phyloP scores from a whole-genome alignment of 2,113 vertebrate genomes.

The Condylura cristata region DNA sequence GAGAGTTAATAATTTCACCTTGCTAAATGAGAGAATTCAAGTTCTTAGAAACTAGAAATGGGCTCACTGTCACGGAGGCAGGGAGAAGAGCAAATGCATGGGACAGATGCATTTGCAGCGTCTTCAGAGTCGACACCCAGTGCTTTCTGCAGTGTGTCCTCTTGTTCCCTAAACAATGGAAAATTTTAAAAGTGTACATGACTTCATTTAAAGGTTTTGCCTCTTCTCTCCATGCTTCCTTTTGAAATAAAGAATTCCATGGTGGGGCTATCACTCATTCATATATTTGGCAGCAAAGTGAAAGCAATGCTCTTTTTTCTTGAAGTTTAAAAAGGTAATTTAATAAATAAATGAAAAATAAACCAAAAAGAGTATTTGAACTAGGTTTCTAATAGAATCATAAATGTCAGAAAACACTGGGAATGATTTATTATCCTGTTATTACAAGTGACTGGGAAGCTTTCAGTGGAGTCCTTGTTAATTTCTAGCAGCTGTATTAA shows the following conservation, averaged over 20 bases:
- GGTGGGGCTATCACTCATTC: conserved; percentile 62
- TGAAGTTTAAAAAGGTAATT: conserved; percentile 81
- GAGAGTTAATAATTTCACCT: not conserved
- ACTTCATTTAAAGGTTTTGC: conserved; percentile 55
- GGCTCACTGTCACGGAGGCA: not conserved
- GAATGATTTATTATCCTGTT: conserved; percentile 89
- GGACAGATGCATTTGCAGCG: no score
- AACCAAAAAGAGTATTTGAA: conserved; percentile 78
- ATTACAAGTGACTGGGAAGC: conserved; percentile 87
- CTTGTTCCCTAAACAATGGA: not conserved
- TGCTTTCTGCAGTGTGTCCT: not conserved
- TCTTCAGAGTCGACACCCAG: not conserved
- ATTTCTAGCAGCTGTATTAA: conserved; percentile 89
- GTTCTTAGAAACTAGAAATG: not conserved
- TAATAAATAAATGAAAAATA: conserved; percentile 85
- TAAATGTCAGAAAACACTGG: conserved; percentile 83
- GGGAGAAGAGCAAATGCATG: not conserved
- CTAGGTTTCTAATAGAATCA: conserved; percentile 84
- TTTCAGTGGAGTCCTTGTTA: conserved; percentile 86
- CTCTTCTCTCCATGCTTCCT: not conserved
- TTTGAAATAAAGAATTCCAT: conserved; percentile 74
- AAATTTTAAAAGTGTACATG: conserved; percentile 9
- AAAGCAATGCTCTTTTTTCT: conserved; percentile 72
- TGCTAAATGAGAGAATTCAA: not conserved
- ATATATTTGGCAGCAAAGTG: conserved; percentile 77